phyloP scores from a whole-genome alignment of 2,113 vertebrate genomes.

The Sclerurus mexicanus region DNA sequence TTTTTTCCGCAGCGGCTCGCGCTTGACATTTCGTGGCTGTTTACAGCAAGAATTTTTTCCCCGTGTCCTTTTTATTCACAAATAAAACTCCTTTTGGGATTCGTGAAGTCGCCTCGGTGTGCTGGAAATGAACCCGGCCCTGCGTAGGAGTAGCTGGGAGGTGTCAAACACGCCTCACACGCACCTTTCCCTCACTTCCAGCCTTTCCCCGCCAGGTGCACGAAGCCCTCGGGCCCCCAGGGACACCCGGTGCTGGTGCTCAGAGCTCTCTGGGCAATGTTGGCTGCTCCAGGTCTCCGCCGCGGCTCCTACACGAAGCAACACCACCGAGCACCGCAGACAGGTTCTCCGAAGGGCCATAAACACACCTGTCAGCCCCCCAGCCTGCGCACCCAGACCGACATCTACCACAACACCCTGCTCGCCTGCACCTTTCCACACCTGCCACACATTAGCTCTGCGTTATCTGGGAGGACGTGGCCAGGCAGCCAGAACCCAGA shows the following conservation, averaged over 20 bases:
- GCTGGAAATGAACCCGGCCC: not conserved
- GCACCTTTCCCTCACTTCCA: not conserved
- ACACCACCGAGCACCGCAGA: rapidly evolving
- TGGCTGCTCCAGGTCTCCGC: rapidly evolving
- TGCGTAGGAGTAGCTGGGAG: not conserved
- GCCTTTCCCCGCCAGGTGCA: rapidly evolving
- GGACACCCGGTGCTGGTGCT: rapidly evolving
- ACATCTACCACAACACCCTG: rapidly evolving
- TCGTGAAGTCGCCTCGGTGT: rapidly evolving
- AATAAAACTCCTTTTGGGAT: not conserved
- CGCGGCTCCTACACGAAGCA: not conserved
- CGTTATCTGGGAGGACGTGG: rapidly evolving
- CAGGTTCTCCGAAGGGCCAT: not conserved
- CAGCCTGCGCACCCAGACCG: not conserved
- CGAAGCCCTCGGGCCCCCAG: rapidly evolving
- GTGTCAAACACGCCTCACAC: not conserved
- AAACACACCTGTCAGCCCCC: not conserved
- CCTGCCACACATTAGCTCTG: not conserved
- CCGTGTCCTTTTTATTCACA: not conserved
- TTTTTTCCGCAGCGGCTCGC: not conserved
- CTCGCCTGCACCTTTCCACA: not conserved
- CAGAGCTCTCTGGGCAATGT: not conserved
- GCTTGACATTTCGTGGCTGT: not conserved
- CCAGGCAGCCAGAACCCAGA: not conserved
- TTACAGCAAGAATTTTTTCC: not conserved